Evolutionary conservation across 1,140 invertebrate species (phyloP).

Genomic region (Stegodyphus mimosarum): DNA sequence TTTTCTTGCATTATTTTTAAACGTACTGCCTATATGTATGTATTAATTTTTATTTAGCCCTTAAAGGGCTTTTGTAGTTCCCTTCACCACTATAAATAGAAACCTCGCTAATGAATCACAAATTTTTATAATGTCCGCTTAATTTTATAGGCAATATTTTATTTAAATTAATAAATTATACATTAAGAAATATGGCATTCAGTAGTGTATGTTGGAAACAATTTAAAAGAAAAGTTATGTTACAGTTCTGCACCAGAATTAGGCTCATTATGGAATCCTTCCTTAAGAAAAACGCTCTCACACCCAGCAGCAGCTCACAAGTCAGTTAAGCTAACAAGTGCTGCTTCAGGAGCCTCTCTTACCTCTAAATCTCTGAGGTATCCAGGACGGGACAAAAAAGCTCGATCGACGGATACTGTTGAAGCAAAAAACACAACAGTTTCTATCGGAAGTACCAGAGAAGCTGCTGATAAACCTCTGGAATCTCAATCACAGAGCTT

Average conservation of each 20-base stretch:
- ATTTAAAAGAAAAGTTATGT: no score
- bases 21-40: no score
- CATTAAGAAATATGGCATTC: no score
- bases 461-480: background rate
- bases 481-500: constrained; percentile 56
- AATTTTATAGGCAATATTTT: no score
- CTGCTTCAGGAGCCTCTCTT: constrained; percentile 55
- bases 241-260: constrained; percentile 70
- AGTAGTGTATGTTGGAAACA: no score
- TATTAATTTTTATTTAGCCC: no score
- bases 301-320: constrained; percentile 66
- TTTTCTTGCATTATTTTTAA: no score
- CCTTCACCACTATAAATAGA: no score
- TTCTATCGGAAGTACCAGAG: background rate
- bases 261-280: constrained; percentile 66
- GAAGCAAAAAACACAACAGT: constrained; percentile 19
- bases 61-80: no score
- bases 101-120: no score
- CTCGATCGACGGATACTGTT: background rate
- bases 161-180: no score
- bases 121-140: no score
- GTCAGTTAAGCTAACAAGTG: constrained; percentile 32
- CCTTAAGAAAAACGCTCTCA: constrained; percentile 69
- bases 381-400: constrained; percentile 62
- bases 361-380: constrained; percentile 63